Base-by-base conservation (phyloP, 2,888 invertebrate species). In the Noctua comes region DNA sequence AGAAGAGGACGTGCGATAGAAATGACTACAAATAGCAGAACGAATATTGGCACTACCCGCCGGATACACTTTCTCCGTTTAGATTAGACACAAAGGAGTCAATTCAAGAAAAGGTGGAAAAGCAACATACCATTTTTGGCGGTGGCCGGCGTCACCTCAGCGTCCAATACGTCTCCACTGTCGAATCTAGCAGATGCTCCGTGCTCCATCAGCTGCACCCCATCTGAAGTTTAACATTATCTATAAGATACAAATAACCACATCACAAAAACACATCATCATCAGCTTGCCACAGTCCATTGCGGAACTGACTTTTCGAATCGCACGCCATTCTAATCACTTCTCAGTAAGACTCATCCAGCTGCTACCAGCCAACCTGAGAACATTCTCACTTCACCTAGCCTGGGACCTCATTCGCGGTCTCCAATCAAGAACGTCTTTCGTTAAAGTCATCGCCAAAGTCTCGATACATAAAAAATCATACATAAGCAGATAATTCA, bases 131-230 rank as follows among this genome's bases (percentile, higher is more conserved):
- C 94, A 86, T 94, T 93, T 40, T 89, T 89, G 43, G 90, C 79
- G 0, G 93, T 90, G 1, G 89, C 79, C 0, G 93, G 92, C 36
- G 88, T 89, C 1, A 73, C 11, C 79, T 88, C 72, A 13, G 70
- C 18, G 24, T 66, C 82, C 3, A n/a, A 11, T 21, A n/a, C 0
- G 11, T 90, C 91, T 2, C 91, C 91, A 7, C 90, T 90, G 57
- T 94, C 93, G 13, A 91, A 88, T 68, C 93, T 89, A 4, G 92
- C 91, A 1, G 91, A 87, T 3, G 93, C 93, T 1, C 87, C 91
- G 7, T 92, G 91, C 74, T 95, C 95, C 90, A 93, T 91, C 13
- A 91, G 64, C n/a, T 86, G 91, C 1, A 95, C 90, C 36, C 94
- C 93, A 85, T 95, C 96, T 96, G 91, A 8, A 77, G 21, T 62